phyloP scores from a whole-genome alignment of 2,888 invertebrate species.

The Alentia gelatinosa region DNA sequence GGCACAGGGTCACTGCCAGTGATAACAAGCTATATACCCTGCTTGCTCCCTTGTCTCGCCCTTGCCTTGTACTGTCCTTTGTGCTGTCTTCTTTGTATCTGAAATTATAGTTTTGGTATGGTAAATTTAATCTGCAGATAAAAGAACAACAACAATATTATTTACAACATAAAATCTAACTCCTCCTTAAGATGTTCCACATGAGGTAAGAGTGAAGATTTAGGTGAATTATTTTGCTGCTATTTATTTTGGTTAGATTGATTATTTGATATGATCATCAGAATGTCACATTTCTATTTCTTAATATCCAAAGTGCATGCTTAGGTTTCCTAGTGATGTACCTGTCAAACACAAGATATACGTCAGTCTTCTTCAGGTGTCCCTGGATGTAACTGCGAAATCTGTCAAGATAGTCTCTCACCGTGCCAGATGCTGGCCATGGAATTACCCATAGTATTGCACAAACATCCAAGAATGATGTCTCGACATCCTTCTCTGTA shows the following conservation, averaged over 20 bases:
- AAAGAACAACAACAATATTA: too few relatives aligned
- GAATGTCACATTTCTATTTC: too few relatives aligned
- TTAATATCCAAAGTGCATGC: too few relatives aligned
- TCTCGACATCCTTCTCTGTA: background rate
- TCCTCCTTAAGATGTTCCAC: too few relatives aligned
- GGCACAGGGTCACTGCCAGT: background rate
- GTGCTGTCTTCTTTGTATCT: background rate
- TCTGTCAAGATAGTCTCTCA: conserved; percentile 56
- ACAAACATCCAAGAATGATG: conserved; percentile 51
- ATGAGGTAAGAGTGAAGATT: too few relatives aligned
- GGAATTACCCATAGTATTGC: conserved; percentile 59
- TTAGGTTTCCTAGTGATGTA: too few relatives aligned
- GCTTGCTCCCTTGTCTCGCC: background rate
- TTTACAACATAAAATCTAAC: too few relatives aligned
- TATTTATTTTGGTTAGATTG: too few relatives aligned
- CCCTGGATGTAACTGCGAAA: background rate
- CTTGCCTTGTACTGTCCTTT: background rate
- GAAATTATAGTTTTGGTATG: background rate
- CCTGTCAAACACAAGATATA: background rate
- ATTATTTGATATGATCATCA: too few relatives aligned
- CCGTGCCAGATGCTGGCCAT: conserved; percentile 56
- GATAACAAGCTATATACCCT: background rate
- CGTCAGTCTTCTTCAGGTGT: background rate
- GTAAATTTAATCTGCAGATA: background rate
- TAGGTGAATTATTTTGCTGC: too few relatives aligned